Conservation (phyloP, 2,888 invertebrate species). For the Erynnis tages region DNA sequence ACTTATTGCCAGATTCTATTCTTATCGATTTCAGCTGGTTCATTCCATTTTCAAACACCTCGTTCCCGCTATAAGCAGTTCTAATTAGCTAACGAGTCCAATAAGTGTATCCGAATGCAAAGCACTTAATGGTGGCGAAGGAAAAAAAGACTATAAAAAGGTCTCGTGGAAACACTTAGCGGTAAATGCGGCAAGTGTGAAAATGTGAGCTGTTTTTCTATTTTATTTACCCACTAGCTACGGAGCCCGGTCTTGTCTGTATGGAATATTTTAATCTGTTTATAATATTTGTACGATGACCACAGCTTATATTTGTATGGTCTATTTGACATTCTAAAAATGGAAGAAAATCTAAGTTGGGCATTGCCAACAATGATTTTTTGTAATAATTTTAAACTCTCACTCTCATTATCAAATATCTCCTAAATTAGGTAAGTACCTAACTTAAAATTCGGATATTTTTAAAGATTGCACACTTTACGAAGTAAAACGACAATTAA, state of each 20-base stretch:
- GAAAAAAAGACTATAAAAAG: constrained; percentile 37
- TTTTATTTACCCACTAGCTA: constrained; percentile 13
- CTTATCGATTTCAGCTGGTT: background rate
- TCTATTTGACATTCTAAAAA: no score
- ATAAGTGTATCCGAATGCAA: constrained; percentile 42
- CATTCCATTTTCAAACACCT: constrained; percentile 15
- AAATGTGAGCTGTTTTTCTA: constrained; percentile 8
- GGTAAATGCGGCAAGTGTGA: constrained; percentile 23
- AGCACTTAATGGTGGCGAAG: constrained; percentile 48
- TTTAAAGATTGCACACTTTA: no score
- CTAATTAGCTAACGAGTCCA: constrained; percentile 39
- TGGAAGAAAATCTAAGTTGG: no score
- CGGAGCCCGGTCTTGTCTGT: background rate
- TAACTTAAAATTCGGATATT: no score
- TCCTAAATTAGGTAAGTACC: no score
- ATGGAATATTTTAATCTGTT: background rate
- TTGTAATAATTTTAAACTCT: no score
- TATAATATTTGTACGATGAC: no score
- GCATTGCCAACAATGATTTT: no score
- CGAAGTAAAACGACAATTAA: no score
- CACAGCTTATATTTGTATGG: no score
- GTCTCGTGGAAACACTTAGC: constrained; percentile 25
- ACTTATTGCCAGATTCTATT: background rate
- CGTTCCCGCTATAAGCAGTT: constrained; percentile 17
- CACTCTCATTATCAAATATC: no score